Conservation (phyloP, 2,888 invertebrate species). For the Lithophane ornitopus region DNA sequence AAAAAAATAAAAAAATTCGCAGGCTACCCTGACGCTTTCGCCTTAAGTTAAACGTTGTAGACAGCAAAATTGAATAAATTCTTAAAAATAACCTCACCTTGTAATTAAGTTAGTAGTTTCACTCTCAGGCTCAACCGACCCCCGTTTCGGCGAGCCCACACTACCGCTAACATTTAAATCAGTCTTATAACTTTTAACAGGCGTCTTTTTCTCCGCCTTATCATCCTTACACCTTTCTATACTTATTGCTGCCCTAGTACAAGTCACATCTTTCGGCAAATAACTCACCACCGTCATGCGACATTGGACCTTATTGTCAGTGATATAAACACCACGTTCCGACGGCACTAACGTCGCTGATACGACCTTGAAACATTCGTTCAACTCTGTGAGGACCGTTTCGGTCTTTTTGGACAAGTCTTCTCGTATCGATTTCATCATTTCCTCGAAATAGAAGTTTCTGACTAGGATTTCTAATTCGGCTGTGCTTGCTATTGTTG, state of each 20-base stretch:
- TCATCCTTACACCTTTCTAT: slow-evolving; percentile 90
- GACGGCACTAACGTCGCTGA: slow-evolving; percentile 90
- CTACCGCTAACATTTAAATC: slow-evolving; percentile 85
- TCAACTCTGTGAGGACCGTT: slow-evolving; percentile 89
- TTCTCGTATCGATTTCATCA: slow-evolving; percentile 92
- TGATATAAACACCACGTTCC: slow-evolving; percentile 88
- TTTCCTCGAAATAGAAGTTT: slow-evolving; percentile 95
- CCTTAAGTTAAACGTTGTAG: not conserved
- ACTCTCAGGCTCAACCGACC: slow-evolving; percentile 73
- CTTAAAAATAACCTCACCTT: slow-evolving; percentile 74
- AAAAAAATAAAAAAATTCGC: too few relatives aligned
- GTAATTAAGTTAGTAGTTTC: slow-evolving; percentile 81
- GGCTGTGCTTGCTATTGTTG: slow-evolving; percentile 94
- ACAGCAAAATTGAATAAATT: not conserved
- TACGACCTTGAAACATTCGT: slow-evolving; percentile 90
- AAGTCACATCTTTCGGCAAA: slow-evolving; percentile 92
- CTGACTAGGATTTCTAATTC: slow-evolving; percentile 94
- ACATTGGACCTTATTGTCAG: slow-evolving; percentile 86
- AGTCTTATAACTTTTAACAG: slow-evolving; percentile 87
- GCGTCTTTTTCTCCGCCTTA: slow-evolving; percentile 78
- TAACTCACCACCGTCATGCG: slow-evolving; percentile 82
- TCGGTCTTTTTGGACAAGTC: slow-evolving; percentile 84
- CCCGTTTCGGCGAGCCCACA: slow-evolving; percentile 81
- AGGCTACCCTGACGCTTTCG: too few relatives aligned
- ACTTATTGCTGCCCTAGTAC: slow-evolving; percentile 92